Base-by-base conservation (phyloP, 2,888 invertebrate genomes). In the Aplocera efformata region DNA sequence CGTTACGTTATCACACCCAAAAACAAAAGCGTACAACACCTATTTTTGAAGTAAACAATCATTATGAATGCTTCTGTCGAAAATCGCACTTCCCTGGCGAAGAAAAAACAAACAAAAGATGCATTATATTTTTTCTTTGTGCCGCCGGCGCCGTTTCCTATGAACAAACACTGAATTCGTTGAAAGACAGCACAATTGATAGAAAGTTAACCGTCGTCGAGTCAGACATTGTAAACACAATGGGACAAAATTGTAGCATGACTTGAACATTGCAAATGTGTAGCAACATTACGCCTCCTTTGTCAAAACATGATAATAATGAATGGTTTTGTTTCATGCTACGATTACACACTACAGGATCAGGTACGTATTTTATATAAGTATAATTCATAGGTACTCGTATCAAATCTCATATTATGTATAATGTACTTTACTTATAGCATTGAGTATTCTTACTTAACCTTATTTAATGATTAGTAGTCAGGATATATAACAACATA, bases 281-380 rank as follows among this genome's bases (percentile, higher is more conserved):
- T 40, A 26, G 40, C 45, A 36, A 44, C 25, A 40, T 48, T 34
- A 29, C 48, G 47, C 43, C 51, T 51, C 42, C 42, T 48, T 58
- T 43, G 45, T 38, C 43, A 24, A 37, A 51, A 32, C 32, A 28
- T 44, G 39, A 8, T 24, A 40, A 38, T 42, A 35, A 42, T 39
- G 30, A 28, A 41, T 44, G 21, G 26, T 62, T 72, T 79, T 81
- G 71, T 84, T 85, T 63, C 83, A 83, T 72, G 82, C 74, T 48
- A 46, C 61, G 58, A 49, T 43, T 36, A 17, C 13, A 17, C 30
- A 28, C 10, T 42, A 53, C 62, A 85, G 85, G 85, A 85, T 62
- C 85, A 85, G 85, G 85, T 85, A 83, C 73, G 85, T 83, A 66
- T 50, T 59, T 25, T 10, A 27, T 21, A 25, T 34, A 28, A 24